Evolutionary conservation across 2,797 vertebrate genomes (phyloP), one percentile per base, ranked within the genome.

Genomic region (Coracias cyanogaster): DNA sequence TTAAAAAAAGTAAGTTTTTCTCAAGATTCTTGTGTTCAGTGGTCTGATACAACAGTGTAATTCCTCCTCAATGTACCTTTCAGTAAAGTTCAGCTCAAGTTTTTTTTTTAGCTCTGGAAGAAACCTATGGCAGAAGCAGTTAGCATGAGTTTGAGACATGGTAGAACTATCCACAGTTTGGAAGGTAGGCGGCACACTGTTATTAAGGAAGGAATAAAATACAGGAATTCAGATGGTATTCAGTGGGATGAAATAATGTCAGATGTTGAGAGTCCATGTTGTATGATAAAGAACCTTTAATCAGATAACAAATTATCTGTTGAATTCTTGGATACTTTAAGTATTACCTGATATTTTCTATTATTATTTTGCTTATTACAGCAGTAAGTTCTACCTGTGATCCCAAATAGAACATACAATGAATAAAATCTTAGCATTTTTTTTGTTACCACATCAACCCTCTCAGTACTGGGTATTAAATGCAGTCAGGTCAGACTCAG

Each of bases 251-350:
- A 73, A 82, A 48, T 90, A 81, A 80, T 81, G 52, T 82, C 52
- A 85, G 79, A 60, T 58, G 54, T 79, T 72, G 87, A 41, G 79
- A 95, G 67, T 79, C 57, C 66, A 76, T 93, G n/a, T 22, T 70
- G 24, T 43, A 92, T 82, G 73, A 86, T 82, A 96, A 94, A 94
- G 66, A 92, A 93, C 48, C 71, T 96, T 95, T 96, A 95, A 91
- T 89, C 86, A 39, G 64, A 67, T 96, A 94, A 97, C 89, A 91
- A 82, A 94, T 83, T 96, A 86, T 85, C 64, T 90, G 51, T 90
- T 61, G 88, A 91, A 83, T 81, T 92, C 61, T 74, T 74, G 37
- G 57, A 86, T 94, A 90, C 74, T 95, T 89, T 84, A 91, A 81
- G 69, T 92, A 86, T 89, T 26, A 35, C 77, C 83, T 92, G 61